phyloP scores from a whole-genome alignment of 2,113 vertebrate species.

The Mobula birostris region DNA sequence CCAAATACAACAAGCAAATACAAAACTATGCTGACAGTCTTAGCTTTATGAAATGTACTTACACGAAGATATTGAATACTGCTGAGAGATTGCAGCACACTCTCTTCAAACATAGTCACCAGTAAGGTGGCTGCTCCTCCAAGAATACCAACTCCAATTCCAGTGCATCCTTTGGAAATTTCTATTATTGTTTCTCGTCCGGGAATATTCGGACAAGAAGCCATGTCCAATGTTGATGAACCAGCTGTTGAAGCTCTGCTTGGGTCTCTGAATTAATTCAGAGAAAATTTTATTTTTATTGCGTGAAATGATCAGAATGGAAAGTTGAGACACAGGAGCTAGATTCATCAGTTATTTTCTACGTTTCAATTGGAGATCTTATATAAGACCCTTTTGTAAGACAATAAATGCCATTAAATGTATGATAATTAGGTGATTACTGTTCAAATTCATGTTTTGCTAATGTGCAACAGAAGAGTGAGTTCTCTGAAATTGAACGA shows the following conservation, averaged over 20 bases:
- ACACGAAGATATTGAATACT: neutral
- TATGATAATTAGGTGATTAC: neutral
- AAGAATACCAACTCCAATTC: constrained; percentile 92
- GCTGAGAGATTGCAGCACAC: neutral
- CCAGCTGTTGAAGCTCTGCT: constrained; percentile 85
- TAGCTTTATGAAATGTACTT: neutral
- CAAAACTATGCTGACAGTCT: too few relatives aligned
- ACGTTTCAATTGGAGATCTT: neutral
- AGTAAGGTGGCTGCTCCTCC: constrained; percentile 90
- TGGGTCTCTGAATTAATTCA: constrained; percentile 50
- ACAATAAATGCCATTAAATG: neutral
- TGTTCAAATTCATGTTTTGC: neutral
- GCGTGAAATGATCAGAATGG: neutral
- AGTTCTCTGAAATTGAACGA: neutral
- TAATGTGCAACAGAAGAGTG: neutral
- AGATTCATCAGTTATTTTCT: neutral
- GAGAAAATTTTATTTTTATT: neutral
- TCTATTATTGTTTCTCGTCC: constrained; percentile 95
- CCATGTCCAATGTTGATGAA: constrained; percentile 71
- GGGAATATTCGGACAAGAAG: constrained; percentile 94
- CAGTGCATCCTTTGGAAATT: constrained; percentile 88
- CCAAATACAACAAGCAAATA: neutral
- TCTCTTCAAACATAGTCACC: constrained; percentile 57
- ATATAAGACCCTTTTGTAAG: neutral
- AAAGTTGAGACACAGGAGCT: neutral